Percentiles rank a stretch among this genome's conserved stretches.
These are phyloP conservation scores for Anadara kagoshimensis DNA, from an alignment of 1,140 invertebrate genomes.

Conservation along the genomic window DNA sequence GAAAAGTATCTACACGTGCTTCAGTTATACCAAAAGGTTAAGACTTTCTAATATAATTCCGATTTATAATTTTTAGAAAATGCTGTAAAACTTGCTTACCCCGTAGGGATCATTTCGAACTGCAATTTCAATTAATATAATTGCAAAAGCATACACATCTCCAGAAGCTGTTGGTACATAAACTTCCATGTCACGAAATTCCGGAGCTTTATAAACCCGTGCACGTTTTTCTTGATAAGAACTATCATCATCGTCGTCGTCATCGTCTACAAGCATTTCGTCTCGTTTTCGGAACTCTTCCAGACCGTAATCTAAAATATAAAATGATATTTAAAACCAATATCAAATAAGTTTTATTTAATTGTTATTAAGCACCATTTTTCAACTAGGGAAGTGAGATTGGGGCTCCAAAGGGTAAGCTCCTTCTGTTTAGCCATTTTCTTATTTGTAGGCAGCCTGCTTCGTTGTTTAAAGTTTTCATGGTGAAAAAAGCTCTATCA, in stretches of 20 bases:
- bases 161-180: slow-evolving; percentile 81
- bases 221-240: slow-evolving; percentile 11
- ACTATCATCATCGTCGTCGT: slow-evolving; percentile 23
- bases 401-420: too few species aligned
- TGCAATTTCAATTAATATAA: slow-evolving; percentile 94
- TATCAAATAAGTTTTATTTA: too few species aligned
- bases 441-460: too few species aligned
- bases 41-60: too few species aligned
- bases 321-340: not conserved
- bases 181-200: slow-evolving; percentile 77
- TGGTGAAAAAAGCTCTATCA: too few species aligned
- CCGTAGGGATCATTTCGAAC: slow-evolving; percentile 85
- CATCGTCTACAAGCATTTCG: slow-evolving; percentile 21
- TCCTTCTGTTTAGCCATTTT: too few species aligned
- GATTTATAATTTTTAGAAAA: too few species aligned
- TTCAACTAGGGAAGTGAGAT: too few species aligned
- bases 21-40: too few species aligned
- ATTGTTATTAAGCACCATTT: too few species aligned
- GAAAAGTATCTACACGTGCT: too few species aligned
- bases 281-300: slow-evolving; percentile 19
- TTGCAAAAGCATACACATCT: slow-evolving; percentile 94
- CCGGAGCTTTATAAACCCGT: slow-evolving; percentile 33
- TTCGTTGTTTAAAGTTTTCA: too few species aligned
- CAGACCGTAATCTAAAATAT: slow-evolving; percentile 26
- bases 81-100: slow-evolving; percentile 33